These are phyloP conservation scores for Temnothorax curvispinosus DNA, from an alignment of 1,140 invertebrate species.

Conservation along the genomic window DNA sequence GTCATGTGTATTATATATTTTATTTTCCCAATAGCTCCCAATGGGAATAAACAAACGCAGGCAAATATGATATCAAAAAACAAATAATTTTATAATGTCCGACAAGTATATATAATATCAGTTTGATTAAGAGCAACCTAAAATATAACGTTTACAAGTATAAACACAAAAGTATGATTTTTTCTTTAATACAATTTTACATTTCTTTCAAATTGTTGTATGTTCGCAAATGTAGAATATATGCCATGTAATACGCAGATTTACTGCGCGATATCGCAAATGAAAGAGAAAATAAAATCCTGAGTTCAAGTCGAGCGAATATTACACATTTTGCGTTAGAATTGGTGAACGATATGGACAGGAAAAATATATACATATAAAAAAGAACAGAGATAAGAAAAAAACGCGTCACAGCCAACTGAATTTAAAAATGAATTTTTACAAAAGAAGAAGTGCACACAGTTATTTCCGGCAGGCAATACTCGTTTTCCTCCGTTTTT, in stretches of 20 bases:
- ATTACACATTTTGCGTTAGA: conserved; percentile 24
- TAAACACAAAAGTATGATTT: neutral
- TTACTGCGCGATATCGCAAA: neutral
- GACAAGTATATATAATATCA: neutral
- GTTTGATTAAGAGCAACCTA: neutral
- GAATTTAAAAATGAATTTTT: conserved; percentile 74
- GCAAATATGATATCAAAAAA: neutral
- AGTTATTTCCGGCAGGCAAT: conserved; percentile 57
- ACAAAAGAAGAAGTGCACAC: conserved; percentile 37
- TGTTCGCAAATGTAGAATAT: neutral
- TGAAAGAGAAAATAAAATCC: neutral
- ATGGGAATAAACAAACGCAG: too few species aligned
- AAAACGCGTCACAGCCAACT: conserved; percentile 69
- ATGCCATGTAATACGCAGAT: neutral
- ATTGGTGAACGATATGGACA: neutral
- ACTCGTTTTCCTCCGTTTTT: conserved; percentile 63
- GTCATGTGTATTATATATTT: too few species aligned
- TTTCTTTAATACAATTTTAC: neutral
- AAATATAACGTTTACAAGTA: neutral
- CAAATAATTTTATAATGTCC: neutral
- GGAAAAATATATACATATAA: neutral
- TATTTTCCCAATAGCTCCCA: too few species aligned
- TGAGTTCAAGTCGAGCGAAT: conserved; percentile 6
- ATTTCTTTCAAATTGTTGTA: neutral
- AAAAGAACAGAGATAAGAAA: neutral